Base-by-base conservation (phyloP, 2,113 vertebrate species). In the Pseudorhombus dupliciocellatus region DNA sequence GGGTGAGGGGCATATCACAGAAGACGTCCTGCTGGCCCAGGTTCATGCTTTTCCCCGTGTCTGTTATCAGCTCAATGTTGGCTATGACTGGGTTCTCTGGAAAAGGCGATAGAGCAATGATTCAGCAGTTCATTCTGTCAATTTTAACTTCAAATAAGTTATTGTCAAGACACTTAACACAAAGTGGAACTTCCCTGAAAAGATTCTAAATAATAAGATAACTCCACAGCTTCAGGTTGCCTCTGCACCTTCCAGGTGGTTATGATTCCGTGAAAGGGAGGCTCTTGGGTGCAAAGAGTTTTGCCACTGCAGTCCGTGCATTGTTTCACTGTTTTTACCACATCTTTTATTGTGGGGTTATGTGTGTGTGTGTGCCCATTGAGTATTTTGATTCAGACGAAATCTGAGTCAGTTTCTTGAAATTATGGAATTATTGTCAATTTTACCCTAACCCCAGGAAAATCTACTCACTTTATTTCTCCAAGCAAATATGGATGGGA, bases 1-100 rank as follows among this genome's bases (percentile, higher is more conserved):
- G 53, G 0, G 97, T 98, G 57, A 99, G 94, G 0, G 97, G 97
- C 16, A 93, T 91, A 21, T 99, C 97, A 16, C 97, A 99, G 90
- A 95, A 96, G 7, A 94, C 93, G 57, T 96, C 92, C 77, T 95
- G 90, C 6, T 95, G 92, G 1, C 97, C 97, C 18, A 97, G 86
- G 62, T 94, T 91, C 24, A 98, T 80, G 28, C 93, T 94, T 16
- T 93, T 90, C 1, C 93, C 94, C 0, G 92, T 70, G 56, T 96
- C 95, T 16, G 94, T 91, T 48, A 97, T 90, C 83, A 98, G 91
- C 88, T 96, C 95, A 0, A 95, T 90, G 80, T 96, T 92, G 44
- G 95, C 92, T 9, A 98, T 84, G 0, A 93, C 93, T 53, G 92
- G 93, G 68, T 94, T 92, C 58, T 90, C 93, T 16, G 78, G 48